These are phyloP conservation scores for Melanotaenia pygmaea DNA, from an alignment of 2,797 vertebrate genomes.

Conservation along the genomic window DNA sequence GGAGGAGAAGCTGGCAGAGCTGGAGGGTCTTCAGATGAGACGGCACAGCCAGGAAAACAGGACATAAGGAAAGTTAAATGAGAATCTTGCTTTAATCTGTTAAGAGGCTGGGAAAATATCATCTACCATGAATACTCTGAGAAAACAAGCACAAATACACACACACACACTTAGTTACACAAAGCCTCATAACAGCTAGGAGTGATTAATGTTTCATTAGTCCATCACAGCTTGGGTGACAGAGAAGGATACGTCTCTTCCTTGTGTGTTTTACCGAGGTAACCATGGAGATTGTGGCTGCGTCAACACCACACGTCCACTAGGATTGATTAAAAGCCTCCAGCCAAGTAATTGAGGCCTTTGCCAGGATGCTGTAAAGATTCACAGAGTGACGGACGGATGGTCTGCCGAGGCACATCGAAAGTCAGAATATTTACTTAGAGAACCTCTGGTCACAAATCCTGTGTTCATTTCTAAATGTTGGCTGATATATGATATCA, in stretches of 20 bases:
- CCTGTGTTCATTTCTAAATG: not conserved
- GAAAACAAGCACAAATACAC: not conserved
- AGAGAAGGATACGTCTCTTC: conserved; percentile 51
- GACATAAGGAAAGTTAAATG: conserved; percentile 37
- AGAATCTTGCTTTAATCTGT: not conserved
- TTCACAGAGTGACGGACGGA: conserved; percentile 16
- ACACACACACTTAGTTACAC: conserved; percentile 1
- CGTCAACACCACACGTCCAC: conserved; percentile 56
- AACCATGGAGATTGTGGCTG: conserved; percentile 70
- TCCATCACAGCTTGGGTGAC: conserved; percentile 75
- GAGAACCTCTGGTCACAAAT: not conserved
- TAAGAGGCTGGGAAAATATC: not conserved
- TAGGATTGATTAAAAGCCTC: conserved; percentile 70
- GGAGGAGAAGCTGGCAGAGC: conserved; percentile 82
- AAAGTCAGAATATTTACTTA: conserved; percentile 9
- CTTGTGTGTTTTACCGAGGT: conserved; percentile 60
- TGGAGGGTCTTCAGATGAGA: conserved; percentile 79
- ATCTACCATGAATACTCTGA: not conserved
- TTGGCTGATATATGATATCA: not conserved
- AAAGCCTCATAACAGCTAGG: conserved; percentile 49
- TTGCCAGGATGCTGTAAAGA: conserved; percentile 51
- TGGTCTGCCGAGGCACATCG: not conserved
- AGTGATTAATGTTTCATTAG: conserved; percentile 80
- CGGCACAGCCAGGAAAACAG: conserved; percentile 9
- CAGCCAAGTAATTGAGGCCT: conserved; percentile 52